Base-by-base conservation (phyloP, 2,113 vertebrate genomes). In the Onychostruthus taczanowskii region DNA sequence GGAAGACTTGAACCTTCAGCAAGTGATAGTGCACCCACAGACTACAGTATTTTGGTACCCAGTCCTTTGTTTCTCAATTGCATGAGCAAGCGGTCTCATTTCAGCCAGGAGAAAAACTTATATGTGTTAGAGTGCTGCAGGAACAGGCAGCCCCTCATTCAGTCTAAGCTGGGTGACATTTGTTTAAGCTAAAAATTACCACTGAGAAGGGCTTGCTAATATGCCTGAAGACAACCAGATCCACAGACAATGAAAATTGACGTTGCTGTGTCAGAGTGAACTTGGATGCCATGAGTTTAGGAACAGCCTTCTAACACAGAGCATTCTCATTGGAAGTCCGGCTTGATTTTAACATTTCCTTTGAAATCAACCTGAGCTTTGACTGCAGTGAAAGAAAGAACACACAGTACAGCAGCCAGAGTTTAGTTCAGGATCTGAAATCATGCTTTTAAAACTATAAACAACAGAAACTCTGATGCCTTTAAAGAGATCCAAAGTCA, bases 121-220 rank as follows among this genome's bases (percentile, higher is more conserved):
- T 0, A 10, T 1, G 6, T 0, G 0, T 44, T 47, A 21, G 35
- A 35, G 22, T 19, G 20, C 44, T 68, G 35, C 22, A 75, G 79
- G 58, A 85, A 53, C 3, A 4, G 35, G 27, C 30, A 85, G 33
- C 73, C 47, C n/a, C n/a, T 89, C 44, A 46, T 89, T 84, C 52
- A 27, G 62, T 46, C 46, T 58, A 41, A 61, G 30, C 3, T 49
- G n/a, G 13, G 26, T 1, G 4, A 83, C 18, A 0, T 3, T 47
- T 1, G 3, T 47, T 11, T 24, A 73, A 44, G 58, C 37, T 11
- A 79, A 91, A 73, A 61, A 70, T 11, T 61, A 53, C 14, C 47
- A 35, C 16, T 14, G 58, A 61, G 23, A 23, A 37, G 47, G 22
- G 16, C 67, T 93, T 94, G 43, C 41, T 88, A 59, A 39, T 39